Evolutionary conservation across 2,797 vertebrate species (phyloP).

Genomic region (Hipposideros larvatus): DNA sequence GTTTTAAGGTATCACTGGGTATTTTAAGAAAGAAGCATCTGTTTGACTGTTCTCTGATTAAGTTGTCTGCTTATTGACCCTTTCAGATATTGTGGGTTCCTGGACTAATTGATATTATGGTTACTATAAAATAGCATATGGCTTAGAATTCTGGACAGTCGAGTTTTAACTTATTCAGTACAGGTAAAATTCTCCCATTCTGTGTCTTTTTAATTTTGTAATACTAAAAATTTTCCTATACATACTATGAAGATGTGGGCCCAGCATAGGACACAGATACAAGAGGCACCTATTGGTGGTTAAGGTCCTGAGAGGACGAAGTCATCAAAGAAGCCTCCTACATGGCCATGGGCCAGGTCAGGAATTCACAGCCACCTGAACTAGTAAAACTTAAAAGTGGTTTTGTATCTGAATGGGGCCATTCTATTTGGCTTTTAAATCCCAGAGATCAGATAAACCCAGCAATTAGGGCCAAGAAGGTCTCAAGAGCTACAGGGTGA

Average conservation of each 20-base stretch:
- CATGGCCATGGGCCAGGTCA: background rate
- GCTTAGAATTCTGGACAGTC: background rate
- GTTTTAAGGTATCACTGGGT: background rate
- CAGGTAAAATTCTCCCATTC: background rate
- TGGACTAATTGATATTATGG: background rate
- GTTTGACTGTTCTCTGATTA: background rate
- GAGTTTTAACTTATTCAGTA: background rate
- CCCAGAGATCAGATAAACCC: background rate
- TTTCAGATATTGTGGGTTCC: background rate
- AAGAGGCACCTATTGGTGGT: background rate
- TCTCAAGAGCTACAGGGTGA: background rate
- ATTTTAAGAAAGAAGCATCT: constrained; percentile 12
- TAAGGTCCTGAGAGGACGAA: background rate
- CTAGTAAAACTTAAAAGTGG: background rate
- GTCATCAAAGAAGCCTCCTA: background rate
- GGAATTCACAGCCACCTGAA: background rate
- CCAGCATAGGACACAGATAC: background rate
- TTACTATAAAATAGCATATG: background rate
- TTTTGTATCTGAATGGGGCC: background rate
- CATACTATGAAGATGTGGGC: background rate
- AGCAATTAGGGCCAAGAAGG: background rate
- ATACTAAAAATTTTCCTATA: background rate
- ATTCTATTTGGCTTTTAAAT: background rate
- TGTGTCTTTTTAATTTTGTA: background rate
- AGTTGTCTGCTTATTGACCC: background rate